Percentiles rank a stretch among this genome's conserved stretches.
Evolutionary conservation across 2,888 invertebrate genomes (phyloP).

Genomic region (Ormia ochracea): DNA sequence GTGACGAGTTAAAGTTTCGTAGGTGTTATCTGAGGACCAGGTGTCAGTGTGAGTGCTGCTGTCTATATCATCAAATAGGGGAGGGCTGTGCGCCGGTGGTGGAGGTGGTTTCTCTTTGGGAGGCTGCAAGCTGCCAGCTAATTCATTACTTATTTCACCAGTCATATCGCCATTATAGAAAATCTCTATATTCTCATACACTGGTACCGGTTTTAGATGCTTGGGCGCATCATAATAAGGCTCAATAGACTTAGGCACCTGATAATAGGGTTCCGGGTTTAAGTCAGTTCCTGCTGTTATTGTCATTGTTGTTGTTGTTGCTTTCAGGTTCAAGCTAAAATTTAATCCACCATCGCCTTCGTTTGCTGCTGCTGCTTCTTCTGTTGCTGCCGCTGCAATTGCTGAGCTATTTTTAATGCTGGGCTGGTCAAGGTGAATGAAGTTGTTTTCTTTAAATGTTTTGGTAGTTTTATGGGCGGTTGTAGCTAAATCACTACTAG

Average conservation of each 20-base stretch:
- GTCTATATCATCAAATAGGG: conserved; percentile 60
- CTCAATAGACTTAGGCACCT: conserved; percentile 75
- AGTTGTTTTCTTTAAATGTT: conserved; percentile 40
- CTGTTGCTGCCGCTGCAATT: not conserved
- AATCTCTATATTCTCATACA: conserved; percentile 81
- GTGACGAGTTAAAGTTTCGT: conserved; percentile 71
- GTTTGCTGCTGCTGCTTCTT: not conserved
- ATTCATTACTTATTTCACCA: conserved; percentile 4
- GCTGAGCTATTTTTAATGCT: conserved; percentile 32
- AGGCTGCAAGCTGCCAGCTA: conserved; percentile 79
- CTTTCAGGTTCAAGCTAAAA: too few relatives aligned
- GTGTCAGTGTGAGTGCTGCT: conserved; percentile 65
- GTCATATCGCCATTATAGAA: conserved; percentile 76
- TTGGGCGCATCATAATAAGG: conserved; percentile 77
- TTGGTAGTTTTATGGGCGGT: conserved; percentile 22
- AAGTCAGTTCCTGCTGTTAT: conserved; percentile 49
- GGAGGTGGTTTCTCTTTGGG: conserved; percentile 93
- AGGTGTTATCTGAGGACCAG: conserved; percentile 74
- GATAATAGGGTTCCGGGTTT: conserved; percentile 72
- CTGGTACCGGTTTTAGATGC: conserved; percentile 78
- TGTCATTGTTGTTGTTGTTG: conserved; percentile 4
- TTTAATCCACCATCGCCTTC: too few relatives aligned
- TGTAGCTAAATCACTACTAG: conserved; percentile 24
- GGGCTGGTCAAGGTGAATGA: conserved; percentile 40
- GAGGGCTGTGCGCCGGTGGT: conserved; percentile 79